A percentile compares a stretch with the other conserved stretches of the same genome.
Conservation (phyloP, 92 coral and sea anemone species). For the Epizoanthus rinbou region DNA sequence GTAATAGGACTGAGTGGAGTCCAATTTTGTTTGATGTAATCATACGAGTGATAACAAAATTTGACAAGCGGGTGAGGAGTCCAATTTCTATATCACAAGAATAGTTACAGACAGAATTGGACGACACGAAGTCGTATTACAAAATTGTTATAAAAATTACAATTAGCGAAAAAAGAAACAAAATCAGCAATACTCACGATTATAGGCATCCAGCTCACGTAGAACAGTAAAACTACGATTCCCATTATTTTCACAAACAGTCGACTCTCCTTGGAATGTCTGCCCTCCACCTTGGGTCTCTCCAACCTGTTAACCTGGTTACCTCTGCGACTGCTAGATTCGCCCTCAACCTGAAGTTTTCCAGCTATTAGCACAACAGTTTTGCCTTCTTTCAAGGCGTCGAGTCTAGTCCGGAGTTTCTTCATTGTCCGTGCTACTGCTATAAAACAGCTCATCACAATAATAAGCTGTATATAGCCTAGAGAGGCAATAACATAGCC, state of each 20-base stretch:
- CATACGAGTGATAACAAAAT: too few species aligned
- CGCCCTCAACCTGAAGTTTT: constrained; percentile 22
- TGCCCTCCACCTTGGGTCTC: not conserved
- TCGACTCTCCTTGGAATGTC: constrained; percentile 55
- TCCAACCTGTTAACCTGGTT: not conserved
- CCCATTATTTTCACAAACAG: constrained; percentile 56
- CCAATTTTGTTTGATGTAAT: too few species aligned
- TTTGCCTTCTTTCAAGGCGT: constrained; percentile 36
- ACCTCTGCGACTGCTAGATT: not conserved
- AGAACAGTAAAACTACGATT: constrained; percentile 59
- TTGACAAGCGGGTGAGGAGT: too few species aligned
- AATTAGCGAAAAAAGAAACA: too few species aligned
- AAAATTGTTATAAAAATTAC: too few species aligned
- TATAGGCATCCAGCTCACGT: constrained; percentile 66
- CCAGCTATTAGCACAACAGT: constrained; percentile 50
- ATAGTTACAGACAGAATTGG: too few species aligned
- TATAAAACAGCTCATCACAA: constrained; percentile 52
- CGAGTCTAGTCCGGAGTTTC: constrained; percentile 33
- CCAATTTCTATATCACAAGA: too few species aligned
- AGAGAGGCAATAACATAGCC: constrained; percentile 50
- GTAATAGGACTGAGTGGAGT: too few species aligned
- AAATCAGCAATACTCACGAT: constrained; percentile 41
- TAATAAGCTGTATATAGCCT: constrained; percentile 52
- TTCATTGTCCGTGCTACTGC: constrained; percentile 51
- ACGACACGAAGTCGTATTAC: too few species aligned